Conservation (phyloP, 2,797 vertebrate genomes). For the Oryzias sinensis region DNA sequence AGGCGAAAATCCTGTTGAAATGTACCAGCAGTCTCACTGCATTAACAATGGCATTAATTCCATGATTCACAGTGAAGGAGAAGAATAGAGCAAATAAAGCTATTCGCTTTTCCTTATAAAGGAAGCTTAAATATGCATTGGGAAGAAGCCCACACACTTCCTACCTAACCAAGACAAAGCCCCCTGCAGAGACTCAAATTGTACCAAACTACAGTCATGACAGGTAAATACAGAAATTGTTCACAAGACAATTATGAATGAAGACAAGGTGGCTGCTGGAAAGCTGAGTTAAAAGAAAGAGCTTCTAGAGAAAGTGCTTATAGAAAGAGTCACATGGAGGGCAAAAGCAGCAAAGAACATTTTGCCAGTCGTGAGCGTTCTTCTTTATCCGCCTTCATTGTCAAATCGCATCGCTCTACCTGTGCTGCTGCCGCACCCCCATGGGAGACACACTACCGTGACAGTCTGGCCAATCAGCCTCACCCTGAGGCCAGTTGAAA, state of each 20-base stretch:
- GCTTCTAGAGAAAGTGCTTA: conserved; percentile 2
- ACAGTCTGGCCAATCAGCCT: conserved; percentile 68
- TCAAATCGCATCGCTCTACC: conserved; percentile 52
- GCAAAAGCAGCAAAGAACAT: conserved; percentile 9
- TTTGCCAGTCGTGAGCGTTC: conserved; percentile 51
- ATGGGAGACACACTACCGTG: conserved; percentile 35
- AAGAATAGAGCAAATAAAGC: conserved; percentile 76
- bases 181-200: conserved; percentile 71
- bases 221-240: conserved; percentile 47
- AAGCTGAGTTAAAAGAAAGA: conserved; percentile 31
- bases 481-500: conserved; percentile 64
- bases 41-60: conserved; percentile 76
- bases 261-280: conserved; percentile 33
- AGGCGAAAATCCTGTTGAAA: conserved; percentile 83
- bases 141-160: conserved; percentile 59
- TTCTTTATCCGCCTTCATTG: conserved; percentile 33
- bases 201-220: conserved; percentile 42
- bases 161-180: conserved; percentile 63
- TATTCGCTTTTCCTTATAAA: conserved; percentile 75
- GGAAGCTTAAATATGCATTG: conserved; percentile 64
- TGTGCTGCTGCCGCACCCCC: conserved; percentile 43
- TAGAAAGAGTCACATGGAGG: conserved; percentile 8
- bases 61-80: conserved; percentile 48
- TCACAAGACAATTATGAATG: conserved; percentile 50
- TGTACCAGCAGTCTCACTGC: conserved; percentile 78